Conservation (phyloP, 2,888 invertebrate genomes). For the Pyrgus malvae region DNA sequence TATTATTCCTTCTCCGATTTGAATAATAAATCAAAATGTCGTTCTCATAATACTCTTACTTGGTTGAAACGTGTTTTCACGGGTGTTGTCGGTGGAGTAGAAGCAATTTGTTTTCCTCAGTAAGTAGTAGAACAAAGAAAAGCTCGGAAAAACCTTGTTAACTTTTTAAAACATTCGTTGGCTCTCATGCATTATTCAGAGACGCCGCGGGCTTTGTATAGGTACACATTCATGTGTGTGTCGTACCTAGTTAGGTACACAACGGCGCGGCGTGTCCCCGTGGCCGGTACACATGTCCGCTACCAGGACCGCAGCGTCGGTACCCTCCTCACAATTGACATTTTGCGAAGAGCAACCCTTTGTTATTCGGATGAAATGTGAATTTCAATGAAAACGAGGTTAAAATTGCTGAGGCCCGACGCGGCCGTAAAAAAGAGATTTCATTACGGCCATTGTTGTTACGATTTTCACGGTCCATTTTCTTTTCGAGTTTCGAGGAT, state of each 20-base stretch:
- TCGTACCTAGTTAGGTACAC: too few relatives aligned
- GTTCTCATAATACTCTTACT: constrained; percentile 31
- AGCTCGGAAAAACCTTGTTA: constrained; percentile 77
- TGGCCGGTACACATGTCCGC: constrained; percentile 50
- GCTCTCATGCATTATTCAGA: constrained; percentile 73
- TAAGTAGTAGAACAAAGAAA: constrained; percentile 73
- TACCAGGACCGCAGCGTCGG: constrained; percentile 51
- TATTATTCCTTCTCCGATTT: constrained; percentile 24
- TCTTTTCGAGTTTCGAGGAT: constrained; percentile 59
- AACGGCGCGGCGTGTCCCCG: constrained; percentile 48
- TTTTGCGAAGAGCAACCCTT: constrained; percentile 68
- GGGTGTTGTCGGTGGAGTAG: constrained; percentile 44
- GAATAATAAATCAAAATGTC: constrained; percentile 33
- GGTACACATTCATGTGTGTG: constrained; percentile 24
- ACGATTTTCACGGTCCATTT: constrained; percentile 69
- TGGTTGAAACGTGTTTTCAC: constrained; percentile 41
- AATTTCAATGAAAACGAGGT: constrained; percentile 75
- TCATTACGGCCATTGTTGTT: constrained; percentile 73
- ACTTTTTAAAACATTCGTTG: constrained; percentile 77
- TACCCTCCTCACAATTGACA: constrained; percentile 74
- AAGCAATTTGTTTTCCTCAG: constrained; percentile 66
- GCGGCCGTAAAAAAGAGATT: constrained; percentile 63
- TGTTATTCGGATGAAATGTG: constrained; percentile 69
- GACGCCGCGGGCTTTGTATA: constrained; percentile 42
- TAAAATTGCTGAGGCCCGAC: constrained; percentile 67